These are phyloP conservation scores for Erpobdella octoculata DNA, from an alignment of 2,888 invertebrate genomes.

Conservation along the genomic window DNA sequence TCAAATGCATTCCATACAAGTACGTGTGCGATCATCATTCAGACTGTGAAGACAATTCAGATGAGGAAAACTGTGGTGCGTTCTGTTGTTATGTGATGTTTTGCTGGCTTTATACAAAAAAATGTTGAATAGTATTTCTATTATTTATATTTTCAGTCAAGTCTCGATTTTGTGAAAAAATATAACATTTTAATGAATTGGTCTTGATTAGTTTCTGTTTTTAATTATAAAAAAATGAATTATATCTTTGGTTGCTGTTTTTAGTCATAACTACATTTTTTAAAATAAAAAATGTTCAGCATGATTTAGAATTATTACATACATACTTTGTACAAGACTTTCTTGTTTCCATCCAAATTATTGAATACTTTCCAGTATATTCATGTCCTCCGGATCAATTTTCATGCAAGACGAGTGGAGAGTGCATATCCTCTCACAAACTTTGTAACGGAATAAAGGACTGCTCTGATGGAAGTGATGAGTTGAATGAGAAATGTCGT, in stretches of 20 bases:
- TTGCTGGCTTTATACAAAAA: too few relatives aligned
- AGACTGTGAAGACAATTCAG: slow-evolving; percentile 37
- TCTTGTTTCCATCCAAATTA: not conserved
- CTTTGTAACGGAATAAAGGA: slow-evolving; percentile 34
- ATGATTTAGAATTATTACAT: not conserved
- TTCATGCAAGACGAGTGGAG: slow-evolving; percentile 25
- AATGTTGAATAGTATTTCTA: too few relatives aligned
- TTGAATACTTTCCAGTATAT: slow-evolving; percentile 17
- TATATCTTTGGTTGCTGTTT: too few relatives aligned
- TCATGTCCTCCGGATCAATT: slow-evolving; percentile 30
- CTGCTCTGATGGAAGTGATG: slow-evolving; percentile 35
- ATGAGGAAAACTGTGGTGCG: slow-evolving; percentile 36
- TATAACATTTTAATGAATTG: too few relatives aligned
- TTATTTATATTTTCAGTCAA: too few relatives aligned
- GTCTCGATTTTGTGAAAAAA: too few relatives aligned
- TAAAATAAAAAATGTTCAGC: not conserved
- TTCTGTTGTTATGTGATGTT: too few relatives aligned
- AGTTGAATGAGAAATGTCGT: slow-evolving; percentile 32
- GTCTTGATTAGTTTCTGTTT: too few relatives aligned
- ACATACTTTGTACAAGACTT: not conserved
- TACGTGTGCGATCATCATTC: slow-evolving; percentile 34
- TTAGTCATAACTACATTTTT: too few relatives aligned
- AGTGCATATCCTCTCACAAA: slow-evolving; percentile 28
- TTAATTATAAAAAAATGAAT: too few relatives aligned
- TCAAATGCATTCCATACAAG: slow-evolving; percentile 24